These are phyloP conservation scores for Zosterops japonicus DNA, from an alignment of 2,113 vertebrate species.

Conservation along the genomic window DNA sequence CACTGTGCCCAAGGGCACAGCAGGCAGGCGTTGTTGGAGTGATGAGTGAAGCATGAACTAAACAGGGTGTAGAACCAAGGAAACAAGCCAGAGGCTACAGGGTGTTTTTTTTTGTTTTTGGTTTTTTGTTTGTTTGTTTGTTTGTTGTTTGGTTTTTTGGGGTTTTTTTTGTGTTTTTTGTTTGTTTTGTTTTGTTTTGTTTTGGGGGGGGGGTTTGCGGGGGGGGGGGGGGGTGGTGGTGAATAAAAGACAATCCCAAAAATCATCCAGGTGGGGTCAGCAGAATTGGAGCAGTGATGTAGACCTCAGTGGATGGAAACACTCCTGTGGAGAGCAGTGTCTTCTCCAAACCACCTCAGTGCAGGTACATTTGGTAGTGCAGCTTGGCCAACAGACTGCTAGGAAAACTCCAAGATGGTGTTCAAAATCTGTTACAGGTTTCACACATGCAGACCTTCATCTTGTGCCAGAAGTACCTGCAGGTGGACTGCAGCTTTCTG, in stretches of 20 bases:
- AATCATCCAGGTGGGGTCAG: neutral
- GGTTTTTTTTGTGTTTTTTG: too few relatives aligned
- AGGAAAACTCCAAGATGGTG: neutral
- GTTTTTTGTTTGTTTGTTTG: neutral
- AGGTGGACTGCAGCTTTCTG: neutral
- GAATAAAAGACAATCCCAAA: neutral
- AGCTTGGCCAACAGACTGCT: neutral
- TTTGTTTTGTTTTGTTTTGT: too few relatives aligned
- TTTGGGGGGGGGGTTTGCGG: too few relatives aligned
- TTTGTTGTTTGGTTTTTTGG: too few relatives aligned
- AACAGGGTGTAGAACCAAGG: neutral
- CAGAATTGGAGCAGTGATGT: neutral
- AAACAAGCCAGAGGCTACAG: neutral
- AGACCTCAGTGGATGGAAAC: neutral
- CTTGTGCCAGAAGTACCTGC: neutral
- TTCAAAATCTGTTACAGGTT: neutral
- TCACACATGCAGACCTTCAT: neutral
- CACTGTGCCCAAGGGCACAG: neutral
- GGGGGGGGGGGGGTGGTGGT: accelerated
- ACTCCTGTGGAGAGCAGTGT: neutral
- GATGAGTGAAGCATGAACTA: neutral
- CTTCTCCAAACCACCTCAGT: neutral
- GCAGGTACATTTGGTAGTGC: neutral
- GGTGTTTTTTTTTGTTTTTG: neutral
- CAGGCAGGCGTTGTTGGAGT: neutral